phyloP scores from a whole-genome alignment of 2,888 invertebrate species.

The Melinopterus prodromus region DNA sequence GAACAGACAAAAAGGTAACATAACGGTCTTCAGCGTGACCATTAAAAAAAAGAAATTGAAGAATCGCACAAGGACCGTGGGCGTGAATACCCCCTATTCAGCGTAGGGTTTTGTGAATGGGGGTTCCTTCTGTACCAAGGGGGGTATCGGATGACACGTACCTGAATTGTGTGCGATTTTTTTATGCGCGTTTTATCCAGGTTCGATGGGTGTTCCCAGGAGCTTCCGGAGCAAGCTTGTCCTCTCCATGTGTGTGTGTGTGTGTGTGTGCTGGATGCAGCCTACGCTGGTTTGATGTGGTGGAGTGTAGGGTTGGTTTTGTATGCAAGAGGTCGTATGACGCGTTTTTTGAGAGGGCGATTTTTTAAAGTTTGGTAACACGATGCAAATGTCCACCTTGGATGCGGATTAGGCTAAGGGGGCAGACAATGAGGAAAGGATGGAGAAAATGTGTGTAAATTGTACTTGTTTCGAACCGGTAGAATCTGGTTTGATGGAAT shows the following conservation, averaged over 20 bases:
- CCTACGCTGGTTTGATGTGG: background rate
- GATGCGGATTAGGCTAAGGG: background rate
- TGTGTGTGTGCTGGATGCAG: constrained; percentile 49
- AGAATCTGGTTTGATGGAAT: background rate
- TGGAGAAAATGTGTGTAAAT: background rate
- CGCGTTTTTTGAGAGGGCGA: background rate
- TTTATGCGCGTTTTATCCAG: constrained; percentile 10
- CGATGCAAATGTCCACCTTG: constrained; percentile 4
- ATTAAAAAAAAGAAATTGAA: constrained; percentile 10
- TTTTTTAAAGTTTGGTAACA: background rate
- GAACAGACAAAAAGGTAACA: constrained; percentile 29
- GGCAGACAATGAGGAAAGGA: background rate
- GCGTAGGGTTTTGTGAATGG: constrained; percentile 16
- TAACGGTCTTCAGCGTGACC: constrained; percentile 16
- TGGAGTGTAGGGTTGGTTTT: background rate
- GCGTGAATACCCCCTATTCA: background rate
- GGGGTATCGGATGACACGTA: constrained; percentile 58
- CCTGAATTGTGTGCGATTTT: constrained; percentile 26
- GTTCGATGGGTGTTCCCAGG: constrained; percentile 22
- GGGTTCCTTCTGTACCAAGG: constrained; percentile 9
- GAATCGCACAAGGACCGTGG: constrained; percentile 34
- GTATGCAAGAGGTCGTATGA: background rate
- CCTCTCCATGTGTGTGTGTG: constrained; percentile 41
- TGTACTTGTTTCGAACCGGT: background rate
- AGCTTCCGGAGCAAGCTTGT: constrained; percentile 24